Conservation (phyloP, 2,113 vertebrate genomes). For the Pristiophorus japonicus region DNA sequence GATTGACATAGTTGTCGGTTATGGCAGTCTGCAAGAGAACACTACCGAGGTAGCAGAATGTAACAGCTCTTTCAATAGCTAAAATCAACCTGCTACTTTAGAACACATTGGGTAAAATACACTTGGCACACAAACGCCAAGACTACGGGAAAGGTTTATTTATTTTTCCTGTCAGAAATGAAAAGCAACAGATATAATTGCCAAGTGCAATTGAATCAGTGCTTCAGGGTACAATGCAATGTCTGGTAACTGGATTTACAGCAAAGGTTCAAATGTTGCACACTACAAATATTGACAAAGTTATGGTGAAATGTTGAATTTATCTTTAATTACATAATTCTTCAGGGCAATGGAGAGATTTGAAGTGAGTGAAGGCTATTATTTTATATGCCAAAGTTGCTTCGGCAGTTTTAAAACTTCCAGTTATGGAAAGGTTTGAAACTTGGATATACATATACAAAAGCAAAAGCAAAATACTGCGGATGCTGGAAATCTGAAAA, state of each 20-base stretch:
- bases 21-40: not conserved
- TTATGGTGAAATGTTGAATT: not conserved
- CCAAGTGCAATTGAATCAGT: not conserved
- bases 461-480: too few species aligned
- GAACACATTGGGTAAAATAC: not conserved
- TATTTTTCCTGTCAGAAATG: not conserved
- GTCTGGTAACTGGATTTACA: not conserved
- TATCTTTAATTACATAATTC: not conserved
- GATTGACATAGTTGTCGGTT: not conserved
- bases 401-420: not conserved
- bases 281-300: not conserved
- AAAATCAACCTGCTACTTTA: not conserved
- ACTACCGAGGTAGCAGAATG: not conserved
- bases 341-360: not conserved
- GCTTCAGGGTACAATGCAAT: not conserved
- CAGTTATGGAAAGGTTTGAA: not conserved
- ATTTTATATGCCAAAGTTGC: not conserved
- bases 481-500: too few species aligned
- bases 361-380: not conserved
- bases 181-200: not conserved
- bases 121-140: not conserved
- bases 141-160: not conserved
- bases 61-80: not conserved
- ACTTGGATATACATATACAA: not conserved
- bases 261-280: not conserved